Percentiles rank a stretch among this genome's conserved stretches.
These are phyloP conservation scores for Clarias gariepinus DNA, from an alignment of 2,113 vertebrate genomes.

Conservation along the genomic window DNA sequence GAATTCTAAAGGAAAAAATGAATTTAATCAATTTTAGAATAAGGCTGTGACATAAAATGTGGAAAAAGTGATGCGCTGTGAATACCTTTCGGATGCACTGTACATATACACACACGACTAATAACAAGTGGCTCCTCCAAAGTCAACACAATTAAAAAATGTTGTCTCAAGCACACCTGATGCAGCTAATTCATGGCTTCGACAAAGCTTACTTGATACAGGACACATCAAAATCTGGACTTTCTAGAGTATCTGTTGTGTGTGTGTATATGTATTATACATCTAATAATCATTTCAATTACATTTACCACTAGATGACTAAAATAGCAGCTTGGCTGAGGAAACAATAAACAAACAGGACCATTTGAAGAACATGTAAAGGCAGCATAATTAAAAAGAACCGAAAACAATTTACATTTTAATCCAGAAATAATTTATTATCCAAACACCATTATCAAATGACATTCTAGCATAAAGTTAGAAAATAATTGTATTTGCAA, in stretches of 20 bases:
- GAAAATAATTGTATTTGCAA: background rate
- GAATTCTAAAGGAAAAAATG: too few relatives aligned
- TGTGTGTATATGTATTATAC: too few relatives aligned
- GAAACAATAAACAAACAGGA: background rate
- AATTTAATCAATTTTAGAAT: too few relatives aligned
- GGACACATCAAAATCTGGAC: background rate
- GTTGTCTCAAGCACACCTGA: background rate
- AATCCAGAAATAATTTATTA: background rate
- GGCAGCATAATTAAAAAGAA: background rate
- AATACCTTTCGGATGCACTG: too few relatives aligned
- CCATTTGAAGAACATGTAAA: background rate
- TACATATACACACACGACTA: too few relatives aligned
- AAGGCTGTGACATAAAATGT: too few relatives aligned
- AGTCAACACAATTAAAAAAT: background rate
- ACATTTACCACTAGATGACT: background rate
- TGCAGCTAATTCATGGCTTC: background rate
- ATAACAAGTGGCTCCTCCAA: too few relatives aligned
- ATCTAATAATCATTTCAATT: too few relatives aligned
- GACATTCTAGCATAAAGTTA: background rate
- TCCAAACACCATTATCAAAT: too few relatives aligned
- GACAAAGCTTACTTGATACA: background rate
- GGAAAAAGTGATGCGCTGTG: too few relatives aligned
- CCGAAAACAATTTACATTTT: background rate
- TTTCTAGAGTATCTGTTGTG: too few relatives aligned
- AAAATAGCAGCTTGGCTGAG: background rate